Percentiles rank a stretch among this genome's conserved stretches.
Evolutionary conservation across 2,113 vertebrate genomes (phyloP).

Genomic region (Salvator merianae): DNA sequence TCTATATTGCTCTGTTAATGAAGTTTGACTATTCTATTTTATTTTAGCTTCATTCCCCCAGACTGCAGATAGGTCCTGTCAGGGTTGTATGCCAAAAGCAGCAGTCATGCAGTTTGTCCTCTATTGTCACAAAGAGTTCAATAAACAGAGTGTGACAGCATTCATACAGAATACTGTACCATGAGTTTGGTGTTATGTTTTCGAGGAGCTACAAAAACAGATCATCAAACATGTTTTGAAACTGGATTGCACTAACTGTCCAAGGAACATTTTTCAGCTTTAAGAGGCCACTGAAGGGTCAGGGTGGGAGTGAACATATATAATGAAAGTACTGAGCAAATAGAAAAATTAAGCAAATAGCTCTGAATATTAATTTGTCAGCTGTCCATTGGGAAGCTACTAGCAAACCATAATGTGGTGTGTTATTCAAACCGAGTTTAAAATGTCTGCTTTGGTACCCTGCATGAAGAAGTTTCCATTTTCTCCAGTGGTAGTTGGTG

Average conservation of each 20-base stretch:
- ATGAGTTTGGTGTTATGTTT: neutral
- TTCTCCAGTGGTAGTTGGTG: too few species aligned
- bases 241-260: neutral
- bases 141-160: neutral
- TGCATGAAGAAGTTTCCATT: neutral
- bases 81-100: neutral
- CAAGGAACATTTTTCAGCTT: too few species aligned
- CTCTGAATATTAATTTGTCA: neutral
- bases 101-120: neutral
- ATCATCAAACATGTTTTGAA: neutral
- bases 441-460: too few species aligned
- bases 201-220: neutral
- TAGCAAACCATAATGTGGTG: neutral
- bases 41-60: neutral
- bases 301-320: neutral
- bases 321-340: neutral
- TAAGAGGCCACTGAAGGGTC: neutral
- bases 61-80: neutral
- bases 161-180: neutral
- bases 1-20: constrained; percentile 2
- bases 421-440: neutral
- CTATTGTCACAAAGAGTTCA: too few species aligned
- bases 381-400: neutral
- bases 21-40: neutral
- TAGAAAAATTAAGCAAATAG: neutral